A percentile compares a stretch with the other conserved stretches of the same genome.
Conservation (phyloP, 2,113 vertebrate species). For the Athene noctua region DNA sequence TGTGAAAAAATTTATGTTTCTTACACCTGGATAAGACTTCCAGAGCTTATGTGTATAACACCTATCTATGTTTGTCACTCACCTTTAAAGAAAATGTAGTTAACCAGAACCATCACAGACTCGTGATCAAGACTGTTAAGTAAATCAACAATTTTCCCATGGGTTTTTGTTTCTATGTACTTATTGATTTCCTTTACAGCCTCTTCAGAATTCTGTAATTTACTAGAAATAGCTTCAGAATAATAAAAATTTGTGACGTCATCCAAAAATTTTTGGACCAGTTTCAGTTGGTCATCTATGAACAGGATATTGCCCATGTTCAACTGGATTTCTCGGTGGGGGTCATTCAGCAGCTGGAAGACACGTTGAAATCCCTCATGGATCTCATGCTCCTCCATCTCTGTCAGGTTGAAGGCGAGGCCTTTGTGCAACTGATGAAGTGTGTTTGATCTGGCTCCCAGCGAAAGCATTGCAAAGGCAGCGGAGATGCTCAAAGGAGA, state of each 20-base stretch:
- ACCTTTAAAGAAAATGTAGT: conserved; percentile 84
- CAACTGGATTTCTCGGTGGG: conserved; percentile 41
- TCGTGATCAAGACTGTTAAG: conserved; percentile 62
- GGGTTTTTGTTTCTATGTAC: conserved; percentile 77
- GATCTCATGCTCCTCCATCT: conserved; percentile 55
- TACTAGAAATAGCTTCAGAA: conserved; percentile 60
- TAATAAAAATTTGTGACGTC: conserved; percentile 64
- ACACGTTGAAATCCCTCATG: conserved; percentile 75
- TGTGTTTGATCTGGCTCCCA: conserved; percentile 77
- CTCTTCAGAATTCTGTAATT: conserved; percentile 70
- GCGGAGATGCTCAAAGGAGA: conserved; percentile 85
- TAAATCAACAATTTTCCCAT: conserved; percentile 75
- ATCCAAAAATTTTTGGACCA: conserved; percentile 67
- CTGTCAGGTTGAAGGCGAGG: conserved; percentile 71
- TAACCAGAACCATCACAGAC: conserved; percentile 77
- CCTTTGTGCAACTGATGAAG: conserved; percentile 74
- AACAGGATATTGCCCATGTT: conserved; percentile 74
- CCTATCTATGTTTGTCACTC: background rate
- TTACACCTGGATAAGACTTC: background rate
- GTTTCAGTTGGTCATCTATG: conserved; percentile 49
- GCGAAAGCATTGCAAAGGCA: conserved; percentile 78
- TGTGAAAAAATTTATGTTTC: background rate
- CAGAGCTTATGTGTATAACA: background rate
- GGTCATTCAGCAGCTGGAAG: conserved; percentile 66
- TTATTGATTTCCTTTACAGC: conserved; percentile 75